Evolutionary conservation across 2,888 invertebrate genomes (phyloP), one percentile per base, ranked within the genome.

Genomic region (Acrobasis repandana): DNA sequence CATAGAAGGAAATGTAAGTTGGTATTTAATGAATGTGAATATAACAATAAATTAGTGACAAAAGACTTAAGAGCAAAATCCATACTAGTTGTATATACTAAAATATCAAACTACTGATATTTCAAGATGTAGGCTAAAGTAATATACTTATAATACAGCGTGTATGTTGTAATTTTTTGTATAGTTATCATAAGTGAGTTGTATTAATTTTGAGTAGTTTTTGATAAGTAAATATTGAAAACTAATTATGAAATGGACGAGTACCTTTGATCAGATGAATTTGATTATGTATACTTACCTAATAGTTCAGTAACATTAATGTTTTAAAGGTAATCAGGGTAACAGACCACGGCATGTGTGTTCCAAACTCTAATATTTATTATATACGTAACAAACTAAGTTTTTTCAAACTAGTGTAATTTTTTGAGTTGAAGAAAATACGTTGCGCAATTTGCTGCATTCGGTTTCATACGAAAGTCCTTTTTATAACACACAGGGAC

Each of bases 171-270:
- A 87, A 85, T 85, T 85, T 85, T 88, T 86, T 90, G 88, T 89
- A 91, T 82, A 86, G 82, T 87, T 88, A 84, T 71, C 85, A 84
- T 86, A 87, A 85, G 85, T 83, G 75, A 81, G 68, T 81, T 82
- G 76, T 85, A 80, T 83, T 88, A 71, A 82, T 84, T 87, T 87
- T 76, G 79, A 76, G 92, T 91, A 92, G 92, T 90, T 92, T 92
- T 92, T 91, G 88, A 91, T 91, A 91, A 90, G 88, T 89, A 85
- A 88, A 85, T 83, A 88, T 88, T 85, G 78, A 86, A 82, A 84
- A 82, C 68, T 80, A 80, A 79, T 81, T 72, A 76, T 71, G 74
- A 74, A 76, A 78, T 82, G 89, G 89, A 85, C 86, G 87, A 85
- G 89, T 88, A 84, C 81, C 65, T 65, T 66, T 61, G 49, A 63